Evolutionary conservation across 30 jellyfish, hydroid and myxozoan genomes (phyloP).

Genomic region (Cassiopea andromeda): DNA sequence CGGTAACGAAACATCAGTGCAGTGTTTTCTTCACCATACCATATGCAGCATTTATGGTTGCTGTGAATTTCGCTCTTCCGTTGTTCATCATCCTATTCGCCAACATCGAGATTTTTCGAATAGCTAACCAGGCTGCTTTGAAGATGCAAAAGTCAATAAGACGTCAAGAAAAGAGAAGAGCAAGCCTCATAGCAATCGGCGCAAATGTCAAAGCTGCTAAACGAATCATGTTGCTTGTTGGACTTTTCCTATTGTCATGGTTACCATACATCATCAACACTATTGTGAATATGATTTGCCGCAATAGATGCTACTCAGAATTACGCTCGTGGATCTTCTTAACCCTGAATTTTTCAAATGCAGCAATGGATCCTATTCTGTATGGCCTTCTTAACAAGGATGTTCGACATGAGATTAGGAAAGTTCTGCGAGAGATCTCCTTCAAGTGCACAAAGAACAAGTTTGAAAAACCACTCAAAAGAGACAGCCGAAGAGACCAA

Average conservation of each 20-base stretch:
- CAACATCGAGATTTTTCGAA: constrained; percentile 74
- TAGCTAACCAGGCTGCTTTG: constrained; percentile 77
- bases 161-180: constrained; percentile 51
- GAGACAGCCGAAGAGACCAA: constrained; percentile 48
- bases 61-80: constrained; percentile 77
- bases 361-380: constrained; percentile 86
- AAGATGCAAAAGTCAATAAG: constrained; percentile 61
- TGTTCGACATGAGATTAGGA: constrained; percentile 67
- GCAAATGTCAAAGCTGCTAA: constrained; percentile 88
- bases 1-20: constrained; percentile 46
- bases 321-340: constrained; percentile 72
- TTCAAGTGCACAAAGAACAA: constrained; percentile 44
- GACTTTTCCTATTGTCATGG: constrained; percentile 79
- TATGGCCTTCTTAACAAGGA: constrained; percentile 84
- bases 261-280: constrained; percentile 70
- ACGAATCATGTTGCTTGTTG: constrained; percentile 82
- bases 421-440: constrained; percentile 28
- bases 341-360: constrained; percentile 68
- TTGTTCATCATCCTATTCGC: constrained; percentile 57
- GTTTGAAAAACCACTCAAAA: constrained; percentile 48
- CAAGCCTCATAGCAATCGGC: constrained; percentile 73
- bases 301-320: constrained; percentile 43
- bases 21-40: constrained; percentile 32
- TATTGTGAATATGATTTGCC: constrained; percentile 59
- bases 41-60: constrained; percentile 69